Base-by-base conservation (phyloP, 2,113 vertebrate species). In the Nerophis lumbriciformis region DNA sequence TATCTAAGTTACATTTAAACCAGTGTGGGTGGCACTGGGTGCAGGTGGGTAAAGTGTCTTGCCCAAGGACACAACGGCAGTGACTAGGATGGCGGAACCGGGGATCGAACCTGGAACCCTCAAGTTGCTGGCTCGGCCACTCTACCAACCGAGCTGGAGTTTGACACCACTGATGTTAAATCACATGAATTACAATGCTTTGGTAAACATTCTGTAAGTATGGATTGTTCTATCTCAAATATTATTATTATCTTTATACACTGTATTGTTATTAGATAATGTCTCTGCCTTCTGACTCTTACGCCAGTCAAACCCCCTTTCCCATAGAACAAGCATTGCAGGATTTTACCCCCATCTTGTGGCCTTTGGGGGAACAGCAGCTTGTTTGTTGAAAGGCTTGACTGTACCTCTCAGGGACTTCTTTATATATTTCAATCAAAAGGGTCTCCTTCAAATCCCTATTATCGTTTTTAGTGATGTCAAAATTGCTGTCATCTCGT, bases 261-360 rank as follows among this genome's bases (percentile, higher is more conserved):
- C 68, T 63, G 68, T 69, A 85, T 57, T 72, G 74, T 76, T 74
- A 76, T 77, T 77, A 65, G 28, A 28, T 28, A 28, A 28, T 28
- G 28, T 57, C 53, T 5, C 9, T 11, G 10, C 42, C 5, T 12
- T 45, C 42, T 45, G 12, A 12, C 42, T 45, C 42, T 73, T 55
- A 48, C 68, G 68, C 48, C 58, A 76, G 65, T 70, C 69, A 77
- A 78, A 71, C 60, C 80, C 28, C 65, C 63, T 77, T 69, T 63
- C 65, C 68, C 60, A 28, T 4, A 15, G 50, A 57, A 54, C 21
- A 37, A 63, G 50, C 57, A 65, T 54, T 61, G 67, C 62, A 85
- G 80, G 72, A 83, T 77, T 85, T 87, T 71, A 90, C 71, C 82
- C 77, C 88, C 90, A 90, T 87, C 90, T 82, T 84, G 88, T 89